Evolutionary conservation across 2,797 vertebrate genomes (phyloP).

Genomic region (Sebastes vulpes): DNA sequence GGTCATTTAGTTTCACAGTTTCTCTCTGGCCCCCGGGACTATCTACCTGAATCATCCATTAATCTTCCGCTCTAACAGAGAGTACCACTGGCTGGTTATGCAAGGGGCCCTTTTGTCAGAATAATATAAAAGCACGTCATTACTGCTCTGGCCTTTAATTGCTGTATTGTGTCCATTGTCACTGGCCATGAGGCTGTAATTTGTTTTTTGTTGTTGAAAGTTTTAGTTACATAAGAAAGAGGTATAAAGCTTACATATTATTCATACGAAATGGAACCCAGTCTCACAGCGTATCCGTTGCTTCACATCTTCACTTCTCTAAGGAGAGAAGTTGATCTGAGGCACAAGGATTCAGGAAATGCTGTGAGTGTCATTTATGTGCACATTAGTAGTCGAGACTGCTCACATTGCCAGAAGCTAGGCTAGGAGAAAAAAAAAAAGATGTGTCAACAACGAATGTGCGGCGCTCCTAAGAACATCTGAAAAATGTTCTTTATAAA

Average conservation of each 20-base stretch:
- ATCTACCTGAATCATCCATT: constrained; percentile 59
- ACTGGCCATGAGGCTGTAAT: constrained; percentile 20
- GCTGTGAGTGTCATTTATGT: background rate
- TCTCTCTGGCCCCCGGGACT: constrained; percentile 32
- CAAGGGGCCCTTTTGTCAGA: constrained; percentile 19
- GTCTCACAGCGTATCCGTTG: background rate
- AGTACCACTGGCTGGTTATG: constrained; percentile 34
- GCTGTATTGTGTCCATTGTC: constrained; percentile 30
- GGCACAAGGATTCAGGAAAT: constrained; percentile 9
- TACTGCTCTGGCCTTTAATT: constrained; percentile 12
- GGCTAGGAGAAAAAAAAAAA: constrained; percentile 10
- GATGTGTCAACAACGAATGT: constrained; percentile 7
- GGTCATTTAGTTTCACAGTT: constrained; percentile 58
- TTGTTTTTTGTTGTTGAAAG: constrained; percentile 33
- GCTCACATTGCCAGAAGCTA: constrained; percentile 24
- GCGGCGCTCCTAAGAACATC: constrained; percentile 16
- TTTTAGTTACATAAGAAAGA: constrained; percentile 8
- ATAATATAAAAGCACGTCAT: constrained; percentile 29
- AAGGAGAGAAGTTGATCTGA: background rate
- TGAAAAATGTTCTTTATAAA: background rate
- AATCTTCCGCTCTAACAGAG: constrained; percentile 47
- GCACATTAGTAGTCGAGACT: constrained; percentile 25
- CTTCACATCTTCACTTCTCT: background rate
- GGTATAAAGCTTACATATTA: background rate
- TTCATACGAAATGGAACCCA: background rate